These are phyloP conservation scores for Heterohyrax brucei DNA, from an alignment of 2,797 vertebrate species.

Conservation along the genomic window DNA sequence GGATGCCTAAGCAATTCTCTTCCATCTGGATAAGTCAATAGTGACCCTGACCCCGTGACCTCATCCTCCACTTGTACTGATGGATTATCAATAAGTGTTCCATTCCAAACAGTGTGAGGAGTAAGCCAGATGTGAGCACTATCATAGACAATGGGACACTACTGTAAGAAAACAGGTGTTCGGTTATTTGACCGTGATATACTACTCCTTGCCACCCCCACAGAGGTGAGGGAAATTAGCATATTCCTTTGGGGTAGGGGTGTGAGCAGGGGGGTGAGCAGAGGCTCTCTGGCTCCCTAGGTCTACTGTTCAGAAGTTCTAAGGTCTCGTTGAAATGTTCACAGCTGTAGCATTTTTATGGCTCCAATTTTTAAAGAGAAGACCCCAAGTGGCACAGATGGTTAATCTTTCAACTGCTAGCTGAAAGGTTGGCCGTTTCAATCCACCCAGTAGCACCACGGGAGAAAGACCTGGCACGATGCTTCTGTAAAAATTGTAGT, in stretches of 20 bases:
- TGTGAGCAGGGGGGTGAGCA: not conserved
- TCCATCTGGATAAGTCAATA: not conserved
- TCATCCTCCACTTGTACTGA: accelerated
- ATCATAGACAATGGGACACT: too few relatives aligned
- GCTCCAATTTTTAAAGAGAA: not conserved
- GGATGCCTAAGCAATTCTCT: not conserved
- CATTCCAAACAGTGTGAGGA: not conserved
- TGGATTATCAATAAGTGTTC: not conserved
- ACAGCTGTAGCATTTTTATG: not conserved
- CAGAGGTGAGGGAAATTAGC: not conserved
- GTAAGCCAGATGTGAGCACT: not conserved
- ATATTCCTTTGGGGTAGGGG: too few relatives aligned
- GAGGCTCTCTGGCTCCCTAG: not conserved
- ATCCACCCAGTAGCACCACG: too few relatives aligned
- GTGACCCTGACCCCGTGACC: not conserved
- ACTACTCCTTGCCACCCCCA: not conserved
- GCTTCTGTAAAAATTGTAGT: too few relatives aligned
- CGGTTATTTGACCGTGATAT: too few relatives aligned
- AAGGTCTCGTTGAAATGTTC: not conserved
- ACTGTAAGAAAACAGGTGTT: not conserved
- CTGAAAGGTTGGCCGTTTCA: too few relatives aligned
- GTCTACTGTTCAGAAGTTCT: not conserved
- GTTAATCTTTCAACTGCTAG: too few relatives aligned
- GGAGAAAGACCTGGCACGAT: too few relatives aligned
- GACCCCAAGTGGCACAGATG: too few relatives aligned